phyloP scores from a whole-genome alignment of 2,888 invertebrate genomes.

The Drosophila nr. fundita region DNA sequence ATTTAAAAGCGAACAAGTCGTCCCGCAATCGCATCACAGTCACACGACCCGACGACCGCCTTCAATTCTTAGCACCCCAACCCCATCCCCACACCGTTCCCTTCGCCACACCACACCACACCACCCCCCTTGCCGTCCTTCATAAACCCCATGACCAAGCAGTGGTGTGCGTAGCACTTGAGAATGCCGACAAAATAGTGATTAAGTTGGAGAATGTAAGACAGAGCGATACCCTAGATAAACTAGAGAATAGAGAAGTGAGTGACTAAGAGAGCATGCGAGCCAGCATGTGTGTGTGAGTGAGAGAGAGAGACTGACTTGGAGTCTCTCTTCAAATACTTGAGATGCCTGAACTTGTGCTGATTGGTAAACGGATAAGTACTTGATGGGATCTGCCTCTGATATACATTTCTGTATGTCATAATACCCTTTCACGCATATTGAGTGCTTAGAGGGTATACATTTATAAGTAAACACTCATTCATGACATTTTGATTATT shows the following conservation, averaged over 20 bases:
- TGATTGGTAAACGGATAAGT: not conserved
- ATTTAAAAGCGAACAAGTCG: slow-evolving; percentile 58
- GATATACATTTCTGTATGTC: accelerated
- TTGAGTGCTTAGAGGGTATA: not conserved
- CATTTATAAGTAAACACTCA: slow-evolving; percentile 23
- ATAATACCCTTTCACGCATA: not conserved
- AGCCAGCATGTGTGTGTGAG: not conserved
- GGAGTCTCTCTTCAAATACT: not conserved
- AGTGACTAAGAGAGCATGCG: too few relatives aligned
- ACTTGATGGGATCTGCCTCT: not conserved
- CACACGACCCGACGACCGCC: slow-evolving; percentile 63
- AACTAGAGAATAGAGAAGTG: not conserved
- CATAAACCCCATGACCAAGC: slow-evolving; percentile 3
- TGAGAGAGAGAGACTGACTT: not conserved
- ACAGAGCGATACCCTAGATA: slow-evolving; percentile 2
- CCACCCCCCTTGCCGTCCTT: not conserved
- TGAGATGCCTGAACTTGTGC: not conserved
- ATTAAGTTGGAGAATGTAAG: not conserved
- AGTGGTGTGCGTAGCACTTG: slow-evolving; percentile 19
- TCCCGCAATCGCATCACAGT: slow-evolving; percentile 62
- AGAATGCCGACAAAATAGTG: not conserved
- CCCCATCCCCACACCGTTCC: not conserved
- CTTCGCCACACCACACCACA: not conserved
- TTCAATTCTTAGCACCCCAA: slow-evolving; percentile 21
- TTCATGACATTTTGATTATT: slow-evolving; percentile 51